A percentile compares a stretch with the other conserved stretches of the same genome.
These are phyloP conservation scores for Caenorhabditis parvicauda DNA, from an alignment of 2,888 invertebrate genomes.

Conservation along the genomic window DNA sequence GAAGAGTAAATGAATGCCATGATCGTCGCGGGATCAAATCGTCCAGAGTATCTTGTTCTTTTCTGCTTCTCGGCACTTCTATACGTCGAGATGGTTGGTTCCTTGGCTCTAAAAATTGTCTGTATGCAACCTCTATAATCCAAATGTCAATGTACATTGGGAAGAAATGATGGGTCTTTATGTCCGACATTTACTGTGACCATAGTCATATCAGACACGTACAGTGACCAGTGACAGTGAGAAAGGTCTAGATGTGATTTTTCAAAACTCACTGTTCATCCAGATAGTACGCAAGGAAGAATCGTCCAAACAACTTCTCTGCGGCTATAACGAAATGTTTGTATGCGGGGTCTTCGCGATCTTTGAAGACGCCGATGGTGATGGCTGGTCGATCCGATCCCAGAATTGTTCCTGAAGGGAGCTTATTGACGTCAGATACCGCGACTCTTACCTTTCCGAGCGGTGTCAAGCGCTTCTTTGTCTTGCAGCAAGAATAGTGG, in stretches of 20 bases:
- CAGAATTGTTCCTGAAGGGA: conserved; percentile 10
- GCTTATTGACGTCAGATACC: conserved; percentile 15
- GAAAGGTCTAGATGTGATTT: no score
- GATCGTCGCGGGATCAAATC: conserved; percentile 47
- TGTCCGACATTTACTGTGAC: no score
- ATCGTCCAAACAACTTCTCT: conserved; percentile 49
- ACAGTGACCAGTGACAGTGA: no score
- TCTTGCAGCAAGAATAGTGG: conserved; percentile 19
- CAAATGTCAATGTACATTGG: no score
- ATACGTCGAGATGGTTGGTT: conserved; percentile 44
- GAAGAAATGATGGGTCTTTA: no score
- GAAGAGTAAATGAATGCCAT: conserved; percentile 42
- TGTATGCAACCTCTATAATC: no score
- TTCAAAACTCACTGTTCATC: conserved; percentile 25
- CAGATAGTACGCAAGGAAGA: conserved; percentile 41
- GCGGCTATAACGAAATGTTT: conserved; percentile 47
- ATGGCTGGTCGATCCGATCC: conserved; percentile 29
- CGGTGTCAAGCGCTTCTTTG: neutral
- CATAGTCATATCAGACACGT: no score
- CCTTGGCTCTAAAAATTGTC: neutral
- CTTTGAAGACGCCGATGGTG: conserved; percentile 48
- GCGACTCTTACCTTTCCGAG: conserved; percentile 9
- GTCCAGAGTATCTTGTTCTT: conserved; percentile 39
- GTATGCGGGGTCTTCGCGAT: conserved; percentile 23
- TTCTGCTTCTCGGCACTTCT: conserved; percentile 42